Conservation (phyloP, 2,888 invertebrate genomes). For the Amblyjoppa fuscipennis region DNA sequence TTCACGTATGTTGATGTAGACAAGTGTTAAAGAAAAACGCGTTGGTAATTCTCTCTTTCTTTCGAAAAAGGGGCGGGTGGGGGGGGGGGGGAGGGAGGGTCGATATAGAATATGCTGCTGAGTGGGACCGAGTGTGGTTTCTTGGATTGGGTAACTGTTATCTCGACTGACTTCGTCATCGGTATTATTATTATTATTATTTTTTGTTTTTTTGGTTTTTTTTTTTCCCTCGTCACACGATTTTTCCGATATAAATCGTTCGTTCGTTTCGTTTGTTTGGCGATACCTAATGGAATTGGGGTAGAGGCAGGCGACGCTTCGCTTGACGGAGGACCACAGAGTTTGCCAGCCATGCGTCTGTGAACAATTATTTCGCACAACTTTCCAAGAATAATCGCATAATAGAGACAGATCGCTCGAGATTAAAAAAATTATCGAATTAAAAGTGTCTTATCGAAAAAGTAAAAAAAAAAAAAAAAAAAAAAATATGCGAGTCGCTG, state of each 20-base stretch:
- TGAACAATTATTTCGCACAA: slow-evolving; percentile 84
- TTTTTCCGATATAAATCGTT: slow-evolving; percentile 51
- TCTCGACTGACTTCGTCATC: slow-evolving; percentile 52
- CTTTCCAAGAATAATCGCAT: slow-evolving; percentile 75
- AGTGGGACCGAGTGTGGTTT: neutral
- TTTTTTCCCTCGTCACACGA: slow-evolving; percentile 38
- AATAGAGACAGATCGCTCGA: slow-evolving; percentile 19
- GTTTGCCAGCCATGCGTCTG: slow-evolving; percentile 86
- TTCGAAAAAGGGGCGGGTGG: slow-evolving; percentile 2
- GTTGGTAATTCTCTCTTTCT: slow-evolving; percentile 53
- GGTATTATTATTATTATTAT: slow-evolving; percentile 38
- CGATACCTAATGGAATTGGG: slow-evolving; percentile 85
- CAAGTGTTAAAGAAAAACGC: slow-evolving; percentile 3
- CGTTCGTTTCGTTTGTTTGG: slow-evolving; percentile 73
- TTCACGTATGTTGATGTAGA: too few species aligned
- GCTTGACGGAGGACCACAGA: slow-evolving; percentile 85
- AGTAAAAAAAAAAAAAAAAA: slow-evolving; percentile 4
- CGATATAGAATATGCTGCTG: neutral
- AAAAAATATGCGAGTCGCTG: neutral
- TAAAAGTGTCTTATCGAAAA: neutral
- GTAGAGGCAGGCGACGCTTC: slow-evolving; percentile 85
- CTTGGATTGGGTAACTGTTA: slow-evolving; percentile 31
- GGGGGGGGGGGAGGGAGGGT: neutral
- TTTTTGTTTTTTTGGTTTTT: too few species aligned
- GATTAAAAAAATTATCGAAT: slow-evolving; percentile 5